Percentiles rank a stretch among this genome's conserved stretches.
Conservation (phyloP, 2,113 vertebrate genomes). For the Rhadina sibilatrix region DNA sequence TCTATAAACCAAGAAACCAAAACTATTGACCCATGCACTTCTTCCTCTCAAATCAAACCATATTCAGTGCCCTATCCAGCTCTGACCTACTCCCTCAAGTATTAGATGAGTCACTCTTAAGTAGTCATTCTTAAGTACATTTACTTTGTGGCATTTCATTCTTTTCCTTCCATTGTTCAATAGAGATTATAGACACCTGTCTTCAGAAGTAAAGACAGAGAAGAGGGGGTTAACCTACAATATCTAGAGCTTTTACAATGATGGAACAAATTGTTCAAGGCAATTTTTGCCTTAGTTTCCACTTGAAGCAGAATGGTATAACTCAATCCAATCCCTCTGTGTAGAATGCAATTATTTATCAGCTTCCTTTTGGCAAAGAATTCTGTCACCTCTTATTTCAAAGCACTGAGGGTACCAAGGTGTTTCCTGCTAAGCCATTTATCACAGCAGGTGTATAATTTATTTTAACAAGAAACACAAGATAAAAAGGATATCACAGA, state of each 20-base stretch:
- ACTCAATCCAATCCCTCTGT: background rate
- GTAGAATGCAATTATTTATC: constrained; percentile 39
- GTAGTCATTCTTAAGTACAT: background rate
- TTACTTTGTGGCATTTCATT: background rate
- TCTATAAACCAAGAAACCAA: background rate
- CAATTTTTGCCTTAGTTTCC: constrained; percentile 12
- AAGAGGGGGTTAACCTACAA: background rate
- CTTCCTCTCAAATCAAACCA: background rate
- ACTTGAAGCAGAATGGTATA: background rate
- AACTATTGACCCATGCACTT: background rate
- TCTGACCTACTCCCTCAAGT: background rate
- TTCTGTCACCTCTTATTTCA: constrained; percentile 42
- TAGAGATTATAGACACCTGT: background rate
- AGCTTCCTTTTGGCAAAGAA: constrained; percentile 50
- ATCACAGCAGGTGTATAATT: constrained; percentile 55
- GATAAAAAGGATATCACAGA: constrained; percentile 43
- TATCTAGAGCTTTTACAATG: background rate
- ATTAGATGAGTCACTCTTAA: background rate
- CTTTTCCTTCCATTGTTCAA: background rate
- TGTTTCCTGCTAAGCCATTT: constrained; percentile 62
- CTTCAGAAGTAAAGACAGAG: background rate
- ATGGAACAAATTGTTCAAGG: background rate
- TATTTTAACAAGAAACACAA: constrained; percentile 48
- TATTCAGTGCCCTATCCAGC: background rate
- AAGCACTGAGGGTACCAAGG: constrained; percentile 47